Percentiles rank a stretch among this genome's conserved stretches.
phyloP scores from a whole-genome alignment of 1,140 invertebrate genomes.

The Hypothenemus hampei region DNA sequence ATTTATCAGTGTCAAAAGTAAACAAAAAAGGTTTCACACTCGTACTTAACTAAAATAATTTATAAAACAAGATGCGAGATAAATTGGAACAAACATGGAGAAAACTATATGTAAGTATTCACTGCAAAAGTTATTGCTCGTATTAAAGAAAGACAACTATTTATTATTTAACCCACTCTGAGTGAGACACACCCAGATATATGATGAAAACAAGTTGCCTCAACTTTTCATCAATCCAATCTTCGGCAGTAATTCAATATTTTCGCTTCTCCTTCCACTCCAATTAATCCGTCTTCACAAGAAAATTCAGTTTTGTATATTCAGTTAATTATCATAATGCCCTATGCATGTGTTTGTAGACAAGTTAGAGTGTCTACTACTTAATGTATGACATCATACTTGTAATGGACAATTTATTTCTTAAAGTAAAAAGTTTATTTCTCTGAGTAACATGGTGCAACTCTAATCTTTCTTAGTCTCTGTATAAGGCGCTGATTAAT shows the following conservation, averaged over 20 bases:
- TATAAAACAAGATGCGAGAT: slow-evolving; percentile 8
- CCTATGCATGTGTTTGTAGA: background rate
- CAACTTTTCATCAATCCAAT: too few relatives aligned
- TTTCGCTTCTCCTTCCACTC: too few relatives aligned
- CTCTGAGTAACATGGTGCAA: too few relatives aligned
- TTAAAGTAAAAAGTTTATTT: background rate
- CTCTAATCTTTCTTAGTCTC: too few relatives aligned
- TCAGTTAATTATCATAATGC: slow-evolving; percentile 1
- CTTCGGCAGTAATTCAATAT: too few relatives aligned
- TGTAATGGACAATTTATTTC: background rate
- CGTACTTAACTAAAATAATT: slow-evolving; percentile 8
- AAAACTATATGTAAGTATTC: slow-evolving; percentile 1
- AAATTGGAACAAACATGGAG: slow-evolving; percentile 8
- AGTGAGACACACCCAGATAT: background rate
- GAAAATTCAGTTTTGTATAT: too few relatives aligned
- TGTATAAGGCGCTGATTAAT: too few relatives aligned
- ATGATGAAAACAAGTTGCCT: background rate
- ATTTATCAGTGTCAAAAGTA: slow-evolving; percentile 7
- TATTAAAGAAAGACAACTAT: slow-evolving; percentile 9
- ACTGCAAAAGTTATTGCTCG: slow-evolving; percentile 8
- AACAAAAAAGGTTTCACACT: slow-evolving; percentile 3
- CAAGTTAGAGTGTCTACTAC: background rate
- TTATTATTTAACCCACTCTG: slow-evolving; percentile 8
- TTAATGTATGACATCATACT: background rate
- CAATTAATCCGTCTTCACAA: too few relatives aligned